Percentiles rank a stretch among this genome's conserved stretches.
Conservation (phyloP, 2,113 vertebrate species). For the Illadopsis cleaveri region DNA sequence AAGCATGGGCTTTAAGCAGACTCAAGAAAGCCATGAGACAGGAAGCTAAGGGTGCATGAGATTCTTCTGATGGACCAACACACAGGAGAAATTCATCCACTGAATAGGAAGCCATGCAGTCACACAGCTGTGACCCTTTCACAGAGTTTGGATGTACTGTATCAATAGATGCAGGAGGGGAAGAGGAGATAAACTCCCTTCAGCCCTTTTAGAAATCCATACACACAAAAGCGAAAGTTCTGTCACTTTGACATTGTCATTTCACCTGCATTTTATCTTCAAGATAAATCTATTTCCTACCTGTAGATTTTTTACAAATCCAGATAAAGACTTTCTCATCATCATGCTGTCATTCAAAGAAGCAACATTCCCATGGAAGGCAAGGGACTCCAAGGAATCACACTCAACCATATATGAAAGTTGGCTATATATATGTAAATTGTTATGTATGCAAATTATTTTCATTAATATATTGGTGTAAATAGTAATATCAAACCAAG, state of each 20-base stretch:
- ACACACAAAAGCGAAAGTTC: background rate
- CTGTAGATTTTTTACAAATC: background rate
- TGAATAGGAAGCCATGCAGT: background rate
- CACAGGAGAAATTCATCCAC: background rate
- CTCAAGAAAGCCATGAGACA: background rate
- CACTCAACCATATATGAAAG: background rate
- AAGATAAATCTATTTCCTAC: background rate
- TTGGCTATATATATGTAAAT: background rate
- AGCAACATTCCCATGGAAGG: background rate
- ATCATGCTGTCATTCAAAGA: background rate
- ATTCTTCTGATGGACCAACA: background rate
- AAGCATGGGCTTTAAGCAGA: background rate
- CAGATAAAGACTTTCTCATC: background rate
- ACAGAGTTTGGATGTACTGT: background rate
- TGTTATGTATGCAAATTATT: background rate
- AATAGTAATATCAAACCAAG: background rate
- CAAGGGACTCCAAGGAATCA: background rate
- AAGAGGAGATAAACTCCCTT: background rate
- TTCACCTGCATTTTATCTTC: background rate
- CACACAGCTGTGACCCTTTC: background rate
- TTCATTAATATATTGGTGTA: background rate
- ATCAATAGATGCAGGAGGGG: accelerated
- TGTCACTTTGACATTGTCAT: background rate
- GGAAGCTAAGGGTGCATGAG: background rate
- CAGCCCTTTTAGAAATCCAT: background rate